A percentile compares a stretch with the other conserved stretches of the same genome.
These are phyloP conservation scores for Bimastos eiseni DNA, from an alignment of 2,888 invertebrate genomes.

Conservation along the genomic window DNA sequence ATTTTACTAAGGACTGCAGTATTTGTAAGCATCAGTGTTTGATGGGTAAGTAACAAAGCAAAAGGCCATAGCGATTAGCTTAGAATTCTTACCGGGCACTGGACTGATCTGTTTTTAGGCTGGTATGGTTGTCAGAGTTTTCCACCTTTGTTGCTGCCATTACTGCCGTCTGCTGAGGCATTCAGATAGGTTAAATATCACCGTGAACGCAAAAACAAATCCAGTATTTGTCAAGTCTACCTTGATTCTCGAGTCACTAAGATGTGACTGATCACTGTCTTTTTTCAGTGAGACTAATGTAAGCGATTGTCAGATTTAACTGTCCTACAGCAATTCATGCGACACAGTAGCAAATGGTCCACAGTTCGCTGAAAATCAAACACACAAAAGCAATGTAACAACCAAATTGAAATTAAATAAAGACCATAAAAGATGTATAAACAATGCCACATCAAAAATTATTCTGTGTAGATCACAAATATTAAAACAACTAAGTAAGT, in stretches of 20 bases:
- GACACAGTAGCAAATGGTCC: constrained; percentile 13
- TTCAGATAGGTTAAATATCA: constrained; percentile 26
- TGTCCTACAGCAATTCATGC: background rate
- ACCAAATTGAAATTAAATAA: background rate
- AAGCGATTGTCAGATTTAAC: constrained; percentile 18
- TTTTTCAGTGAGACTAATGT: background rate
- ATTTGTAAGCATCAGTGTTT: too few relatives aligned
- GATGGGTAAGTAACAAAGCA: too few relatives aligned
- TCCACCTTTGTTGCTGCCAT: constrained; percentile 32
- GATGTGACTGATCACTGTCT: background rate
- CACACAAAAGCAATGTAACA: background rate
- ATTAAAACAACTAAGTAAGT: background rate
- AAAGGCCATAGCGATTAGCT: too few relatives aligned
- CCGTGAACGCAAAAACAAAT: background rate
- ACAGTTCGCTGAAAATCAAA: constrained; percentile 18
- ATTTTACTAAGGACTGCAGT: too few relatives aligned
- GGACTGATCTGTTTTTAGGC: constrained; percentile 25
- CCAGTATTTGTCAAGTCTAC: background rate
- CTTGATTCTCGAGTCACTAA: constrained; percentile 7
- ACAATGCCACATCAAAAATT: background rate
- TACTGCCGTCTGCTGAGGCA: constrained; percentile 33
- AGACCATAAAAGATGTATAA: background rate
- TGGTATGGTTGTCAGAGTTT: constrained; percentile 30
- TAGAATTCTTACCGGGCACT: background rate
- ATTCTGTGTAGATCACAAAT: background rate